Evolutionary conservation across 2,888 invertebrate species (phyloP).

Genomic region (Cenopis cana): DNA sequence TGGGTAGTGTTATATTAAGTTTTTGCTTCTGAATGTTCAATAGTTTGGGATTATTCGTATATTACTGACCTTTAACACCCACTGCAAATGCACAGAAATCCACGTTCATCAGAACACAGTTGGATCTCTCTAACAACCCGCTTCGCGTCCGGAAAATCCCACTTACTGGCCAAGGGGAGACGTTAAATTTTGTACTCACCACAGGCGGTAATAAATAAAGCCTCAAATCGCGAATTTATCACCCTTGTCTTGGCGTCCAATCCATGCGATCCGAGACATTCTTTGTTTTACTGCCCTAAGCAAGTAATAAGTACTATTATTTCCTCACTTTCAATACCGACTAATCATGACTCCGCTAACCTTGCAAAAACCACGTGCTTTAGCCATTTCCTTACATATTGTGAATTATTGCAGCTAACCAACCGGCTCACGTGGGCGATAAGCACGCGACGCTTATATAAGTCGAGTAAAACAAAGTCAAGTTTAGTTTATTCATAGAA

Average conservation of each 20-base stretch:
- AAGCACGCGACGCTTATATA: constrained; percentile 23
- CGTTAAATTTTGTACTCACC: too few relatives aligned
- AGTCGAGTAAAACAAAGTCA: constrained; percentile 8
- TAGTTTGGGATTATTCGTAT: constrained; percentile 6
- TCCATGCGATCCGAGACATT: too few relatives aligned
- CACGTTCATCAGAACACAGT: too few relatives aligned
- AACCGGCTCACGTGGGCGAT: constrained; percentile 33
- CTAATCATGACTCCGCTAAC: background rate
- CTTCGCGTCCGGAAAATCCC: too few relatives aligned
- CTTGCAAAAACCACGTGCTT: constrained; percentile 22
- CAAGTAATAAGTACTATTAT: background rate
- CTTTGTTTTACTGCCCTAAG: background rate
- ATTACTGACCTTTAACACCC: constrained; percentile 5
- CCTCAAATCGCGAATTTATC: too few relatives aligned
- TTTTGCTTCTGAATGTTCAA: constrained; percentile 23
- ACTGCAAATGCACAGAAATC: too few relatives aligned
- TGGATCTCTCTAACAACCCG: too few relatives aligned
- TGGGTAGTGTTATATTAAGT: constrained; percentile 35
- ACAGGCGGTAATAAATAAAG: too few relatives aligned
- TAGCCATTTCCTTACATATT: constrained; percentile 30
- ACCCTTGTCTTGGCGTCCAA: too few relatives aligned
- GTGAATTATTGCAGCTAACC: constrained; percentile 14
- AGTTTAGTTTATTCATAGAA: constrained; percentile 22
- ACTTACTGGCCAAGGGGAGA: too few relatives aligned
- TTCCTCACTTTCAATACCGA: constrained; percentile 7